Percentiles rank a stretch among this genome's conserved stretches.
Conservation (phyloP, 2,888 invertebrate species). For the Drosophila macrothrix region DNA sequence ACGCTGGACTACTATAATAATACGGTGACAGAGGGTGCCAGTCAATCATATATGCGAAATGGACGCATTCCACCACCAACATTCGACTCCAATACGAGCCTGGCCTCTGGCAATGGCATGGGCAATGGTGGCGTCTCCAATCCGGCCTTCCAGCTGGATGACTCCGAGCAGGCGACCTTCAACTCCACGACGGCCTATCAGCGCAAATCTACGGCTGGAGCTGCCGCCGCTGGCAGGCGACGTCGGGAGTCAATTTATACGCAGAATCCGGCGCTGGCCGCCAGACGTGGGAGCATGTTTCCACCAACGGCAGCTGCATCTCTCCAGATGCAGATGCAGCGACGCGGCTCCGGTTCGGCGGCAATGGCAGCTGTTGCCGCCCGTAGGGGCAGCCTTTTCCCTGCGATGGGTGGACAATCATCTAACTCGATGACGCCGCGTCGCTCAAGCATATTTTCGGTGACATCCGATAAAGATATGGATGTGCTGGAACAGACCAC, state of each 20-base stretch:
- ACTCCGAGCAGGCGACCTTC: conserved; percentile 57
- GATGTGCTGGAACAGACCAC: conserved; percentile 92
- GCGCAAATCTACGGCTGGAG: conserved; percentile 56
- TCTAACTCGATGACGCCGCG: conserved; percentile 53
- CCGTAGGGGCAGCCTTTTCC: conserved; percentile 82
- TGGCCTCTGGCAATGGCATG: conserved; percentile 43
- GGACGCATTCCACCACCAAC: conserved; percentile 65
- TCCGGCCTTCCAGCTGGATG: conserved; percentile 63
- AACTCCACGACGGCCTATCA: conserved; percentile 71
- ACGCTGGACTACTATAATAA: conserved; percentile 77
- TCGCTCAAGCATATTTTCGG: conserved; percentile 83
- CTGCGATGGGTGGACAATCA: conserved; percentile 34
- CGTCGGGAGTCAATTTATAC: conserved; percentile 83
- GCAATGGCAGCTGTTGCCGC: conserved; percentile 64
- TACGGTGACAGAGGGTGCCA: conserved; percentile 76
- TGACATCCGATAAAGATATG: conserved; percentile 81
- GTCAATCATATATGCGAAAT: conserved; percentile 69
- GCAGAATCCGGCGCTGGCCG: conserved; percentile 79
- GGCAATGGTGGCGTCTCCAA: conserved; percentile 60
- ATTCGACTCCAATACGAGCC: conserved; percentile 55
- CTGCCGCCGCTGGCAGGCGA: conserved; percentile 51
- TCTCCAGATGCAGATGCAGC: conserved; percentile 70
- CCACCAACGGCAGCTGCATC: conserved; percentile 64
- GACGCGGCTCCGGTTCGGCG: conserved; percentile 74
- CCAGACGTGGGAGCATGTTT: conserved; percentile 81